Base-by-base conservation (phyloP, 2,113 vertebrate genomes). In the Donacobius atricapilla region DNA sequence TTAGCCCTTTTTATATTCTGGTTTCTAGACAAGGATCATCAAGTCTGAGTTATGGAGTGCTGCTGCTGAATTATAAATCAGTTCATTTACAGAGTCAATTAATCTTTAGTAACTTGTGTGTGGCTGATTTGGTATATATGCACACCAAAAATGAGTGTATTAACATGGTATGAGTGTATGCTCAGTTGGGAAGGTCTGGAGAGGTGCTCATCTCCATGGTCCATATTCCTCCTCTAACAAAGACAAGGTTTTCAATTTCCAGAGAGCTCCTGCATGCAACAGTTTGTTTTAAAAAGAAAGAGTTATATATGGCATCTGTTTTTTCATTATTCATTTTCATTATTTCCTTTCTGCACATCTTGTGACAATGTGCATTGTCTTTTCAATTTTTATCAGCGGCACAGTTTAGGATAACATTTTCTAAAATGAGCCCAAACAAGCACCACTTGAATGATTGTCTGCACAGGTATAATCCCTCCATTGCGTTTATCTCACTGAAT, bases 31-130 rank as follows among this genome's bases (percentile, higher is more conserved):
- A 88, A 66, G 51, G 60, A 65, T 47, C 90, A 86, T 89, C 44
- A 64, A 48, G 16, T 40, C 10, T 81, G 68, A 95, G 57, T 90
- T 92, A 86, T 16, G 30, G 44, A 64, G 35, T 78, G 35, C 51
- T 64, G 31, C 81, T 95, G 44, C 68, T 94, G 69, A 83, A 89
- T 96, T 95, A 92, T 81, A 75, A 83, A 92, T 92, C 23, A 81
- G 51, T 78, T 57, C 40, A 53, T 83, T 87, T 86, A 68, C 23
- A 77, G 57, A 87, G 33, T 80, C 68, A n/a, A n/a, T 91, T 75
- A 61, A 65, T 89, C 60, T 79, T 91, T 44, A n/a, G 6, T 70
- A 23, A 47, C 58, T 35, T 54, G 15, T 21, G 11, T 75, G 45
- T 45, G 54, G 15, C 58, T 87, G 63, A 39, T 79, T 79, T 69